These are phyloP conservation scores for Cladorhizidae sp. DNA, from an alignment of 37 sponge, comb jelly and placozoan species.

Conservation along the genomic window DNA sequence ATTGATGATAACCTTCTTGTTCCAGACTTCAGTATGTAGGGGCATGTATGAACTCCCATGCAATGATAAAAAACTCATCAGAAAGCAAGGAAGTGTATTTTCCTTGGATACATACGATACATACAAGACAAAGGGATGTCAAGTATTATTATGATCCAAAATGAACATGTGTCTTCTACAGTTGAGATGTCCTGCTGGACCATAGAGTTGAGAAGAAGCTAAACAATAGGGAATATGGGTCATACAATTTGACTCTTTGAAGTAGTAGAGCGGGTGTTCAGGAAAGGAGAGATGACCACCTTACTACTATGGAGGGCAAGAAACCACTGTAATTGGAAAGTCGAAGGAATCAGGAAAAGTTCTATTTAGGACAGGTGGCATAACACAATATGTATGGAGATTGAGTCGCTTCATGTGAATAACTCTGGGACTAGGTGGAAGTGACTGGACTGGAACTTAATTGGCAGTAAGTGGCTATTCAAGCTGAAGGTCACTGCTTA, in stretches of 20 bases:
- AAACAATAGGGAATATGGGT: not conserved
- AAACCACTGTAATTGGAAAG: constrained; percentile 14
- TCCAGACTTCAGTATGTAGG: too few relatives aligned
- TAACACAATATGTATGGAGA: constrained; percentile 30
- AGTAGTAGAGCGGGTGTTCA: constrained; percentile 5
- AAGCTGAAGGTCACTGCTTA: constrained; percentile 45
- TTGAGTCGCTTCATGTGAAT: constrained; percentile 39
- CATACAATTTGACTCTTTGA: not conserved
- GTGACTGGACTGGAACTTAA: constrained; percentile 35
- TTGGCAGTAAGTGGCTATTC: constrained; percentile 45
- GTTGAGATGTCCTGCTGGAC: constrained; percentile 54
- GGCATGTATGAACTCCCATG: too few relatives aligned
- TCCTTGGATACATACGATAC: constrained; percentile 44
- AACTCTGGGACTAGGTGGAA: constrained; percentile 43
- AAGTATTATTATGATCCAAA: constrained; percentile 43
- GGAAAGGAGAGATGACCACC: constrained; percentile 23
- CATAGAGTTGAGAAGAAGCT: not conserved
- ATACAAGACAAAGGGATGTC: constrained; percentile 53
- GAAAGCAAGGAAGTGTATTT: constrained; percentile 53
- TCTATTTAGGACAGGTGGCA: not conserved
- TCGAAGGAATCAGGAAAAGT: not conserved
- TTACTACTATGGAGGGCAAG: constrained; percentile 22
- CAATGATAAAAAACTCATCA: constrained; percentile 50
- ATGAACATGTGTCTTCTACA: constrained; percentile 22
- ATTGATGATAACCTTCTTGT: too few relatives aligned